Conservation (phyloP, 1,140 invertebrate genomes). For the Anthonomus grandis region DNA sequence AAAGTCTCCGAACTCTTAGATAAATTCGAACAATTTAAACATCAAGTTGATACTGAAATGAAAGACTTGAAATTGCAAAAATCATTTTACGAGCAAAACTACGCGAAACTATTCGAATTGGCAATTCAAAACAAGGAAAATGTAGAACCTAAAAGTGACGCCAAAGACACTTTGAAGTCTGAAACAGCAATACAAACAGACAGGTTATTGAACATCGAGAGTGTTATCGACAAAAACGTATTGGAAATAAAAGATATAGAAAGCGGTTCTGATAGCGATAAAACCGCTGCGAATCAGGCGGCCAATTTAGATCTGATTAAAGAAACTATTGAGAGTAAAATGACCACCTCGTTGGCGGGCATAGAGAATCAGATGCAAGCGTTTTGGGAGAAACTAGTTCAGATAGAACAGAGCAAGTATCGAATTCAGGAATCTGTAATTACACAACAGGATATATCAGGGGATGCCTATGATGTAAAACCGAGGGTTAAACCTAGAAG, state of each 20-base stretch:
- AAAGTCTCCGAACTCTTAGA: slow-evolving; percentile 35
- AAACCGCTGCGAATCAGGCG: slow-evolving; percentile 2
- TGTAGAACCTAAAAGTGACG: slow-evolving; percentile 14
- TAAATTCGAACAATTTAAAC: slow-evolving; percentile 43
- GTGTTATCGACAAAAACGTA: slow-evolving; percentile 8
- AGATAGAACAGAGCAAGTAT: slow-evolving; percentile 28
- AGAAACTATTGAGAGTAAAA: slow-evolving; percentile 28
- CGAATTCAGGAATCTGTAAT: slow-evolving; percentile 7
- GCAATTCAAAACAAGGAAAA: slow-evolving; percentile 28
- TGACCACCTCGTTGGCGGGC: slow-evolving; percentile 37
- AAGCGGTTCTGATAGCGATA: not conserved
- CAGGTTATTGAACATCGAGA: slow-evolving; percentile 23
- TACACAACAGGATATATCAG: not conserved
- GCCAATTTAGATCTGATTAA: not conserved
- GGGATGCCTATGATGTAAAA: slow-evolving; percentile 12
- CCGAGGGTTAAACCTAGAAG: slow-evolving; percentile 27
- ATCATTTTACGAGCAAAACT: slow-evolving; percentile 41
- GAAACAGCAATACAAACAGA: slow-evolving; percentile 34
- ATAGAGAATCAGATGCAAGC: slow-evolving; percentile 43
- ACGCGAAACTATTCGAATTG: slow-evolving; percentile 40
- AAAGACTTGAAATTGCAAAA: slow-evolving; percentile 38
- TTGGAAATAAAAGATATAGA: slow-evolving; percentile 13
- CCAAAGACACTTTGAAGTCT: slow-evolving; percentile 7
- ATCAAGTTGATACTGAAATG: slow-evolving; percentile 41
- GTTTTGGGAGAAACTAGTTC: slow-evolving; percentile 40